A percentile compares a stretch with the other conserved stretches of the same genome.
These are phyloP conservation scores for Sebastes ruberrimus DNA, from an alignment of 2,797 vertebrate genomes.

Conservation along the genomic window DNA sequence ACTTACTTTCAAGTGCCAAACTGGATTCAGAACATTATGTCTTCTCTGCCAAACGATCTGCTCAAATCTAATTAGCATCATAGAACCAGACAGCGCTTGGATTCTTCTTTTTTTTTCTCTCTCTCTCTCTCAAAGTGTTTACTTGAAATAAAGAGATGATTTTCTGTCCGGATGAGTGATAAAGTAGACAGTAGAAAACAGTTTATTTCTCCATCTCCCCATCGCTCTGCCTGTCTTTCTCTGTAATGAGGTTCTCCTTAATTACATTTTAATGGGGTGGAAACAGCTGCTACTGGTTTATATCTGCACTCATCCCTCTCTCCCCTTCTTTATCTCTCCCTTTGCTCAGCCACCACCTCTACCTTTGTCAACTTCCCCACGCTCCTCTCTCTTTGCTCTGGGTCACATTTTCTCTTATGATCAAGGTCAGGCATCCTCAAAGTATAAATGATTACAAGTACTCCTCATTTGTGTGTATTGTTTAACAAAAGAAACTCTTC, in stretches of 20 bases:
- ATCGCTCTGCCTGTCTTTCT: slow-evolving; percentile 55
- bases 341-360: background rate
- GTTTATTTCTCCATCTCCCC: slow-evolving; percentile 56
- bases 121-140: slow-evolving; percentile 36
- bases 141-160: slow-evolving; percentile 57
- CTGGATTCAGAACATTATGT: slow-evolving; percentile 46
- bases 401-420: background rate
- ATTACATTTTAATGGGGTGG: slow-evolving; percentile 77
- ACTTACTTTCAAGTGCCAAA: slow-evolving; percentile 51
- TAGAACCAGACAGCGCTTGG: slow-evolving; percentile 16
- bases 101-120: background rate
- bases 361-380: background rate
- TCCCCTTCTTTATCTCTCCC: slow-evolving; percentile 7
- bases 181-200: slow-evolving; percentile 49
- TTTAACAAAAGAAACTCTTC: no score
- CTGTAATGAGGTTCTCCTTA: slow-evolving; percentile 71
- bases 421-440: background rate
- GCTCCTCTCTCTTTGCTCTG: background rate
- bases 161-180: slow-evolving; percentile 60
- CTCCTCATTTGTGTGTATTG: background rate
- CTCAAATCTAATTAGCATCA: slow-evolving; percentile 58
- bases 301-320: slow-evolving; percentile 30
- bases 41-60: slow-evolving; percentile 57
- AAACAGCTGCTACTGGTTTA: slow-evolving; percentile 69
- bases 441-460: background rate